Conservation (phyloP, 1,140 invertebrate genomes). For the Piezodorus guildinii region DNA sequence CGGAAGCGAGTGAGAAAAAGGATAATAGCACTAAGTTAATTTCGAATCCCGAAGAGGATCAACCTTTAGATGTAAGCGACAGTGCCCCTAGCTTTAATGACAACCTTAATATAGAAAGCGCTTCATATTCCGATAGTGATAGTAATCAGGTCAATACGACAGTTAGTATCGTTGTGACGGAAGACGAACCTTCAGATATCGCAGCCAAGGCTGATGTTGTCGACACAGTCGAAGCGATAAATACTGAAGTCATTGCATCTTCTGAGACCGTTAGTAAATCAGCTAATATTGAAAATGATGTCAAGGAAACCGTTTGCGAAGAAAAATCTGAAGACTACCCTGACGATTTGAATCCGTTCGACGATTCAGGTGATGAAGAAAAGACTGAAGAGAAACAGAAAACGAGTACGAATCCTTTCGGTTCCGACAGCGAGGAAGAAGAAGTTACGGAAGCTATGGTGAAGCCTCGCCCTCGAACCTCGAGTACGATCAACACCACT, state of each 20-base stretch:
- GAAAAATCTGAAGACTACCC: conserved; percentile 45
- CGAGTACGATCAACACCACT: background rate
- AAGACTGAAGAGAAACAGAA: conserved; percentile 22
- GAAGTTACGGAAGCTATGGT: background rate
- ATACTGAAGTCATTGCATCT: background rate
- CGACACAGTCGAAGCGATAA: background rate
- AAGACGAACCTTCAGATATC: background rate
- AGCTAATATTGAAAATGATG: conserved; percentile 28
- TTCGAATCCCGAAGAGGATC: background rate
- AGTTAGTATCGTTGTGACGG: background rate
- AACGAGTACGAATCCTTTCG: conserved; percentile 56
- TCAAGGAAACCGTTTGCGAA: conserved; percentile 29
- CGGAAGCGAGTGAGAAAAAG: background rate
- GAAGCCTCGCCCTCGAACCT: background rate
- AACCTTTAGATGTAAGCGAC: background rate
- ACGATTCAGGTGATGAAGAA: conserved; percentile 44
- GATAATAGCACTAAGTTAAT: background rate
- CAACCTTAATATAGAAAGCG: background rate
- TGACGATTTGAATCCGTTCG: conserved; percentile 67
- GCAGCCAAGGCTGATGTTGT: too few species aligned
- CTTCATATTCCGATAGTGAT: background rate
- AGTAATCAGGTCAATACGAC: background rate
- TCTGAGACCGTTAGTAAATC: background rate
- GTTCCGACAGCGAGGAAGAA: conserved; percentile 47
- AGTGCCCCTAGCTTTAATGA: conserved; percentile 8